These are phyloP conservation scores for Dendrolimus punctatus DNA, from an alignment of 1,140 invertebrate genomes.

Conservation along the genomic window DNA sequence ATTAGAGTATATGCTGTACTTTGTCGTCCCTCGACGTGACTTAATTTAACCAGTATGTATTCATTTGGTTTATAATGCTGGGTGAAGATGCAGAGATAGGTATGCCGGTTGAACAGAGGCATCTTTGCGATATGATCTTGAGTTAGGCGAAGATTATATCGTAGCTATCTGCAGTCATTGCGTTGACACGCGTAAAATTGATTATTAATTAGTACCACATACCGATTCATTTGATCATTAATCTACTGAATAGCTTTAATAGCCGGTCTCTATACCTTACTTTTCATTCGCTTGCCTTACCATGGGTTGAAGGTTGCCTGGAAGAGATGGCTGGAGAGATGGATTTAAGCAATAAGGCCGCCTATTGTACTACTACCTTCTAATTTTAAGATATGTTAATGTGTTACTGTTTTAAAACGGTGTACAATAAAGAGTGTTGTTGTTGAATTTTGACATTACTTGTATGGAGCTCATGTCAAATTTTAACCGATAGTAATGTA, in stretches of 20 bases:
- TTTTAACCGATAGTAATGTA: too few species aligned
- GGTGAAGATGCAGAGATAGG: slow-evolving; percentile 21
- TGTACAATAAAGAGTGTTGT: too few species aligned
- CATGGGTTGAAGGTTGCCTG: too few species aligned
- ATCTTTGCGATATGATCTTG: slow-evolving; percentile 26
- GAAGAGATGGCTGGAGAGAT: too few species aligned
- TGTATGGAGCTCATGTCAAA: too few species aligned
- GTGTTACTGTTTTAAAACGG: too few species aligned
- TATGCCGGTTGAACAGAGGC: slow-evolving; percentile 15
- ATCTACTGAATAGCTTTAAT: slow-evolving; percentile 18
- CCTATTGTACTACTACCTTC: too few species aligned
- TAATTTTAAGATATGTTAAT: too few species aligned
- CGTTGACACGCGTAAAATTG: slow-evolving; percentile 36
- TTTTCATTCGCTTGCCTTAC: too few species aligned
- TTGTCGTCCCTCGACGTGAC: not conserved
- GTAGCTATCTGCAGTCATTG: slow-evolving; percentile 18
- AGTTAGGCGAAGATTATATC: slow-evolving; percentile 26
- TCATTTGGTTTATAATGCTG: not conserved
- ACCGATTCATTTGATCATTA: not conserved
- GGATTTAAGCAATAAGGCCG: too few species aligned
- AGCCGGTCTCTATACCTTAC: not conserved
- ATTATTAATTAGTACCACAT: slow-evolving; percentile 34
- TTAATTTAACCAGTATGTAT: not conserved
- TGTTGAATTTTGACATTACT: too few species aligned
- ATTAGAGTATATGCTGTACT: too few species aligned